phyloP scores from a whole-genome alignment of 2,113 vertebrate species.

The Oncorhynchus kisutch region DNA sequence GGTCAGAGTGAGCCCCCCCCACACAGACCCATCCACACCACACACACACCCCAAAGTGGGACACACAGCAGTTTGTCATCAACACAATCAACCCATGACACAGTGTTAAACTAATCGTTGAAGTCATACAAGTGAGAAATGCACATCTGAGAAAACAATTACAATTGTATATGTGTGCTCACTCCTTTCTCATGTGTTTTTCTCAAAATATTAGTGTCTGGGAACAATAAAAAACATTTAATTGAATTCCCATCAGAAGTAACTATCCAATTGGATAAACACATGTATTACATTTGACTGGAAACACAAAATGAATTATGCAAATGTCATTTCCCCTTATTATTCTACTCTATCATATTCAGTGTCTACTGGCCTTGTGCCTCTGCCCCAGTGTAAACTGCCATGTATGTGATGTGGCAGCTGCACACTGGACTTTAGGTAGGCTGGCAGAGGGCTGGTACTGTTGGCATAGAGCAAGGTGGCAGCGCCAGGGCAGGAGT shows the following conservation, averaged over 20 bases:
- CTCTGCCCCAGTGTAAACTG: conserved; percentile 20
- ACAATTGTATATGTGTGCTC: too few relatives aligned
- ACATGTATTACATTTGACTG: too few relatives aligned
- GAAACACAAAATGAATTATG: too few relatives aligned
- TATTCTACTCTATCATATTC: conserved; percentile 41
- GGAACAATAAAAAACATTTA: too few relatives aligned
- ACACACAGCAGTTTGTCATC: not conserved
- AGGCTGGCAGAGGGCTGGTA: conserved; percentile 52
- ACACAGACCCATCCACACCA: not conserved
- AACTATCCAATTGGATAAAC: too few relatives aligned
- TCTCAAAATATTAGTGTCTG: too few relatives aligned
- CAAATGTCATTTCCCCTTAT: not conserved
- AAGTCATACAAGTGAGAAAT: not conserved
- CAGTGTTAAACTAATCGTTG: conserved; percentile 4
- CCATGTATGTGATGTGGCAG: conserved; percentile 56
- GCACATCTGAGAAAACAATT: too few relatives aligned
- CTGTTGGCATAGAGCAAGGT: conserved; percentile 55
- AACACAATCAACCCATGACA: too few relatives aligned
- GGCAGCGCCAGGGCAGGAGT: conserved; percentile 58
- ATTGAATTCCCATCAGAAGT: too few relatives aligned
- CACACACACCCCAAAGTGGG: conserved; percentile 5
- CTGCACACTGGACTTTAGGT: conserved; percentile 52
- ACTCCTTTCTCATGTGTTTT: too few relatives aligned
- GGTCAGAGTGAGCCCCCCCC: conserved; percentile 6
- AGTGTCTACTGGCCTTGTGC: not conserved